Percentiles rank a stretch among this genome's conserved stretches.
Evolutionary conservation across 2,113 vertebrate genomes (phyloP).

Genomic region (Vombatus ursinus): DNA sequence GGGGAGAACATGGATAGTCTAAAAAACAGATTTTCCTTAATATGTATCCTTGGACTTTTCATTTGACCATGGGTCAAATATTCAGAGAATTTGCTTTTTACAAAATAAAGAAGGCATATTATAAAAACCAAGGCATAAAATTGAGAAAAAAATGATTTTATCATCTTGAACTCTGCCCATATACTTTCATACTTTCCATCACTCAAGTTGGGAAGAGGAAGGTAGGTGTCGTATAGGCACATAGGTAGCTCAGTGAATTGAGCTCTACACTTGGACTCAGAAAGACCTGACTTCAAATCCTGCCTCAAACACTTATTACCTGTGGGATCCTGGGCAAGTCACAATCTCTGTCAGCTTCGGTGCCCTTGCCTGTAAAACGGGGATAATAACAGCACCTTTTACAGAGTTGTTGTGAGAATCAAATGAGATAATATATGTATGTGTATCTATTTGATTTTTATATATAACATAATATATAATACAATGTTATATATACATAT

Average conservation of each 20-base stretch:
- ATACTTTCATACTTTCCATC: background rate
- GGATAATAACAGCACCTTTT: background rate
- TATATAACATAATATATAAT: background rate
- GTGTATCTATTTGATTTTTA: background rate
- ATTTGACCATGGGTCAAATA: background rate
- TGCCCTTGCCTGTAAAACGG: background rate
- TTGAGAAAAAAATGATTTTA: background rate
- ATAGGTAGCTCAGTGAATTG: background rate
- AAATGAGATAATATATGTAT: background rate
- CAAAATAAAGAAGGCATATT: slow-evolving; percentile 11
- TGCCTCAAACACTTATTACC: background rate
- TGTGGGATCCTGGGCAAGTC: background rate
- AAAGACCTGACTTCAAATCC: background rate
- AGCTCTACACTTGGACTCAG: background rate
- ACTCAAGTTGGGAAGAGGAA: background rate
- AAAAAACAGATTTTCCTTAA: slow-evolving; percentile 26
- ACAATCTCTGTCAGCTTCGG: background rate
- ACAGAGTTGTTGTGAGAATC: background rate
- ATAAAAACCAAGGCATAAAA: slow-evolving; percentile 1
- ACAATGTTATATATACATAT: too few species aligned
- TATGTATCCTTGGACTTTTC: slow-evolving; percentile 7
- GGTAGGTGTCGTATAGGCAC: background rate
- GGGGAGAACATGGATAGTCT: slow-evolving; percentile 28
- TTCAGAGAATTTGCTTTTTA: slow-evolving; percentile 15
- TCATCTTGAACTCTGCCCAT: background rate